Evolutionary conservation across 2,888 invertebrate genomes (phyloP), one percentile per base, ranked within the genome.

Genomic region (Drosophila setosimentum): DNA sequence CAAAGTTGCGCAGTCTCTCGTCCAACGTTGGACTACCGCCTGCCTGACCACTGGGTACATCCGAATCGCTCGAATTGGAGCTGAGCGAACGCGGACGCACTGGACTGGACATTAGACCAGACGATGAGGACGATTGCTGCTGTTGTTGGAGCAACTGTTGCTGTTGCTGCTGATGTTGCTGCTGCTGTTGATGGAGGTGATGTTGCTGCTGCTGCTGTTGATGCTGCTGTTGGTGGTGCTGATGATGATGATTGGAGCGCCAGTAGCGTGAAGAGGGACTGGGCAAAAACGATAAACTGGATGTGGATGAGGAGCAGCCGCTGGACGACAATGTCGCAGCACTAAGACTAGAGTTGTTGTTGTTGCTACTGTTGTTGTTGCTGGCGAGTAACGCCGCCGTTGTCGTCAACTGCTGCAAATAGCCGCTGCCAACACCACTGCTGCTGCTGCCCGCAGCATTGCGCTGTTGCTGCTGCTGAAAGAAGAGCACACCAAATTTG

Each of bases 1-100:
- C 98, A 68, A 99, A 94, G 61, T 97, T 97, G 78, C 97, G 96
- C 86, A 99, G 97, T 78, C 98, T 95, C 92, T 99, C 98, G 91
- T 99, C 98, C 80, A 99, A 94, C 30, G 96, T 96, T 4, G 97
- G 96, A 84, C 96, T 96, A 68, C 96, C 95, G 1, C 87, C 82
- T 0, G 82, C 66, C 21, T 82, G 81, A 3, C 95, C 95, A 33
- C 78, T 49, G 24, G 94, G 94, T 73, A 95, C 95, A 83, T 92
- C 92, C 62, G 96, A 96, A 91, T 96, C 96, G 66, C 95, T 95
- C 53, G 95, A 95, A 90, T 96, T 96, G 27, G 97, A 97, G 78
- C 96, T 96, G 3, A 96, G 94, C 48, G 95, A 96, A 51, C 96
- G 95, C 8, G 96, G 96, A 58, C 96, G 95, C 8, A 95, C 94